Conservation (phyloP, 2,888 invertebrate genomes). For the Caenorhabditis angaria region DNA sequence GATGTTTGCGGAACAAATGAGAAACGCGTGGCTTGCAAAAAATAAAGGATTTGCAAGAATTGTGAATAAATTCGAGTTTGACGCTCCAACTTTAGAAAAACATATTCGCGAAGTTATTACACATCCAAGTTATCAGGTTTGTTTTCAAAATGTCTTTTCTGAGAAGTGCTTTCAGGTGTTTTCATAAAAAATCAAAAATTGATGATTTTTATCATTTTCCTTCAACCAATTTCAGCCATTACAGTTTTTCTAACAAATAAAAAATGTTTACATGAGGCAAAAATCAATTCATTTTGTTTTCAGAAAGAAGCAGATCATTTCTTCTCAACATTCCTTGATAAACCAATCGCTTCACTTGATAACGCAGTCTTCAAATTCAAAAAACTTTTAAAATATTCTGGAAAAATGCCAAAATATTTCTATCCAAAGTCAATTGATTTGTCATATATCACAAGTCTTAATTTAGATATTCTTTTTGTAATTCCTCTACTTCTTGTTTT, state of each 20-base stretch:
- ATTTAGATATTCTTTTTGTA: constrained; percentile 28
- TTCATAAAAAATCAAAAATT: no score
- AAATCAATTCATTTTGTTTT: background rate
- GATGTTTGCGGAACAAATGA: constrained; percentile 46
- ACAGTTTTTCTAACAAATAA: no score
- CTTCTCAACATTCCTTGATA: constrained; percentile 29
- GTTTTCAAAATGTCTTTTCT: no score
- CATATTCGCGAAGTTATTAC: constrained; percentile 32
- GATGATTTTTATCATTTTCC: no score
- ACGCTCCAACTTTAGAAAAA: constrained; percentile 18
- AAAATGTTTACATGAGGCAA: no score
- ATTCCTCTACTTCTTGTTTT: constrained; percentile 6
- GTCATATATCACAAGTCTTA: constrained; percentile 13
- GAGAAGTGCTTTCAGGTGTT: no score
- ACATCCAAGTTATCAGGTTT: constrained; percentile 18
- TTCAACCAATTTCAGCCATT: no score
- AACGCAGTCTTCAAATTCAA: constrained; percentile 34
- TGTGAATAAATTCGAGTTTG: constrained; percentile 30
- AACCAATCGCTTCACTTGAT: constrained; percentile 26
- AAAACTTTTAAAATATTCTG: constrained; percentile 29
- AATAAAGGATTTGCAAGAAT: constrained; percentile 34
- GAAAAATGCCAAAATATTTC: constrained; percentile 29
- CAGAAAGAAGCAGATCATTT: constrained; percentile 27
- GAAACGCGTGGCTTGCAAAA: constrained; percentile 42
- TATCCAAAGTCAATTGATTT: constrained; percentile 35